Base-by-base conservation (phyloP, 2,797 vertebrate species). In the Trematomus bernacchii region DNA sequence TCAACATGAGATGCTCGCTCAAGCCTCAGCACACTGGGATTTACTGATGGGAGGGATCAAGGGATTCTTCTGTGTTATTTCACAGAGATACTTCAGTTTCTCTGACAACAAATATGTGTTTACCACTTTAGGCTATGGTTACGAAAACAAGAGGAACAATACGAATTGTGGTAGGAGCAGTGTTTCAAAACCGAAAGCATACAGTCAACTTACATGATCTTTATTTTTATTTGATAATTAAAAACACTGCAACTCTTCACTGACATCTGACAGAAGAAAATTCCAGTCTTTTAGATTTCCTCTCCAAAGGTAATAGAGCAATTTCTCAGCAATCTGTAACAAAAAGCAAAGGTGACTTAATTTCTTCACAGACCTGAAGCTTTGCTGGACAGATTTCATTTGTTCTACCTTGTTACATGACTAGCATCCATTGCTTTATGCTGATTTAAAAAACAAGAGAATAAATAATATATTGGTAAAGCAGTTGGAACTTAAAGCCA, bases 1-100 rank as follows among this genome's bases (percentile, higher is more conserved):
- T 91, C 85, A 86, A 87, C 77, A 81, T 19, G 82, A 79, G 58
- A 74, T 54, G 71, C 73, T 78, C 54, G 52, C 62, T 78, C 73
- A 59, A 64, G 74, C 70, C 50, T 89, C 58, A 57, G 66, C 63
- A 71, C 75, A 11, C 62, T 64, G 64, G 64, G 53, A 63, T 54
- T 66, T 50, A 55, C 51, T 57, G 42, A 76, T 74, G 67, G 62
- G 50, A 1, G 8, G 70, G 54, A 75, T 74, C 60, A 52, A 43
- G 74, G 66, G 53, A 76, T 68, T 55, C 59, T 33, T 60, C 58
- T 23, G 27, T 74, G 74, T 70, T 71, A 27, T 74, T 27, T 71
- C 54, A 27, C 42, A 68, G 64, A 66, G 64, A 79, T 14, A 15
- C 71, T 50, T 83, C 42, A 70, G 23, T 65, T 76, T 75, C 21